Conservation (phyloP, 35 echinoderm and acorn worm species). For the Strongylocentrotus purpuratus region DNA sequence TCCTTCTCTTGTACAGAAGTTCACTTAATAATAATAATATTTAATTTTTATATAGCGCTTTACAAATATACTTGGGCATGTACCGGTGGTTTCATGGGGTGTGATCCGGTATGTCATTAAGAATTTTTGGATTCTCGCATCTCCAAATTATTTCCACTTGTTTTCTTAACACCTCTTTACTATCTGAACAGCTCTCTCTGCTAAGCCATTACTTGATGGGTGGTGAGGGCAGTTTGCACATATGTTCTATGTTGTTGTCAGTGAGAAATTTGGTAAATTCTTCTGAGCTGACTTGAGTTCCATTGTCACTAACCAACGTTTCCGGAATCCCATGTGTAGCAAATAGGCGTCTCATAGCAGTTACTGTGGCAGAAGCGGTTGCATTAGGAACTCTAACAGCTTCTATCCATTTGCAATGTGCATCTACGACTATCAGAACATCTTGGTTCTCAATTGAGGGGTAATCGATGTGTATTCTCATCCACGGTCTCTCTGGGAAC, state of each 20-base stretch:
- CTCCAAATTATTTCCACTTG: constrained; percentile 48
- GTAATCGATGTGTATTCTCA: too few species aligned
- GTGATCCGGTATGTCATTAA: constrained; percentile 65
- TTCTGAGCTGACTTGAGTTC: constrained; percentile 55
- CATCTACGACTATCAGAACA: too few species aligned
- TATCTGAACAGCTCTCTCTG: too few species aligned
- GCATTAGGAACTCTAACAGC: too few species aligned
- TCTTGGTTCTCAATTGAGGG: too few species aligned
- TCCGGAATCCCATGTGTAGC: constrained; percentile 73
- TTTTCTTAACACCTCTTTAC: background rate
- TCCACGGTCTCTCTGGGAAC: too few species aligned
- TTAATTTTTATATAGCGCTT: background rate
- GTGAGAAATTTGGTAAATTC: constrained; percentile 64
- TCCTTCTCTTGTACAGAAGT: too few species aligned
- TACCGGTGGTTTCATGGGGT: constrained; percentile 63
- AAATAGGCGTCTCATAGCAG: constrained; percentile 36
- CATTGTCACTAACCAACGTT: constrained; percentile 74
- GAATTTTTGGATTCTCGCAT: constrained; percentile 62
- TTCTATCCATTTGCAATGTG: too few species aligned
- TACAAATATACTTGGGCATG: constrained; percentile 64
- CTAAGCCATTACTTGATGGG: constrained; percentile 54
- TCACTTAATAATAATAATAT: too few species aligned
- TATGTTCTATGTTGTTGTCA: constrained; percentile 62
- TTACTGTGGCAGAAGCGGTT: too few species aligned
- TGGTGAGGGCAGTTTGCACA: constrained; percentile 72